phyloP scores from a whole-genome alignment of 2,113 vertebrate genomes.

The Leptobrachium leishanense region DNA sequence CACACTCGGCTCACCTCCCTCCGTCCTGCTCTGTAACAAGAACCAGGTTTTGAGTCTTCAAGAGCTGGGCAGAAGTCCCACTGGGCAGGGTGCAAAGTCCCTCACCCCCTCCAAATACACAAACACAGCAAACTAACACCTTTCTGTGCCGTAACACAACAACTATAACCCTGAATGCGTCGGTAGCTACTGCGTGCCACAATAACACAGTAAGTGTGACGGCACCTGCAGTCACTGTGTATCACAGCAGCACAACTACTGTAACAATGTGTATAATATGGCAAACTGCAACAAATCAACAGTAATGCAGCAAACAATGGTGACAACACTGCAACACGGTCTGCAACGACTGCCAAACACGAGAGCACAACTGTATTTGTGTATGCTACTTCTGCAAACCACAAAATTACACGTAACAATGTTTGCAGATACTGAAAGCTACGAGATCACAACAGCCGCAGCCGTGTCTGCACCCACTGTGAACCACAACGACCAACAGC shows the following conservation, averaged over 20 bases:
- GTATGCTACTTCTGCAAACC: background rate
- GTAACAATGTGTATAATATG: too few species aligned
- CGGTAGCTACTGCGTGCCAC: background rate
- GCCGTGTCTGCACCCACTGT: background rate
- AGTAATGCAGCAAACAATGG: too few species aligned
- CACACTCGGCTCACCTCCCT: background rate
- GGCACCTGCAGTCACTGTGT: too few species aligned
- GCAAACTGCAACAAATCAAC: too few species aligned
- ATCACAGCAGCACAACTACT: too few species aligned
- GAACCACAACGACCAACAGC: background rate
- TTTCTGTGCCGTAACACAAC: too few species aligned
- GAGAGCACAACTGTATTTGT: background rate
- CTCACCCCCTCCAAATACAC: background rate
- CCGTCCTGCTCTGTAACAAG: conserved; percentile 25
- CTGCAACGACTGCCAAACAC: background rate
- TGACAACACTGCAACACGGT: background rate
- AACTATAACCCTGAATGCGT: background rate
- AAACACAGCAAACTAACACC: background rate
- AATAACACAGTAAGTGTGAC: background rate
- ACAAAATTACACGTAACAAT: too few species aligned
- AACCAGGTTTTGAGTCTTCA: background rate
- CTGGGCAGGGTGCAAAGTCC: background rate
- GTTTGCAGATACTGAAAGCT: too few species aligned
- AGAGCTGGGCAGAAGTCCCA: conserved; percentile 7
- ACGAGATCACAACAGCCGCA: background rate